phyloP scores from a whole-genome alignment of 2,888 invertebrate species.

The Shargacucullia verbasci region DNA sequence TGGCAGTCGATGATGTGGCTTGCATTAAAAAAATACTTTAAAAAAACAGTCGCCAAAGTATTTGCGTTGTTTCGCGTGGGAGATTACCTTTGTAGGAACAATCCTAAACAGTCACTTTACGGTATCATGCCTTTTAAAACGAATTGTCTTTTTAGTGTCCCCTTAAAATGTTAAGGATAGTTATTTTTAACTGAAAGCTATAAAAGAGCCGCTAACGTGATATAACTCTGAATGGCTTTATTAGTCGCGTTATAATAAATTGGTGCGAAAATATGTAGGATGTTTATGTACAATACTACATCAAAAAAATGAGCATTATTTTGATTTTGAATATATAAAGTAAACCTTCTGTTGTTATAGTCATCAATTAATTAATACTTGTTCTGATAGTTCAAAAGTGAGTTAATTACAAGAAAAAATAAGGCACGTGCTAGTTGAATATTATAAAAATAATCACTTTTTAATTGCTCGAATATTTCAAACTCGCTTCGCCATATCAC shows the following conservation, averaged over 20 bases:
- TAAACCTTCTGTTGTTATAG: no score
- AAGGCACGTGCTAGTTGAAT: no score
- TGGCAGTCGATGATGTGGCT: slow-evolving; percentile 12
- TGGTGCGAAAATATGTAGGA: slow-evolving; percentile 2
- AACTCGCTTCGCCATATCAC: no score
- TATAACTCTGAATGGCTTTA: slow-evolving; percentile 8
- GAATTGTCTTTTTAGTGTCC: slow-evolving; percentile 42
- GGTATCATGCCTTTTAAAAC: slow-evolving; percentile 53
- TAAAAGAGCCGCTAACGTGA: slow-evolving; percentile 21
- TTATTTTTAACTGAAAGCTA: slow-evolving; percentile 22
- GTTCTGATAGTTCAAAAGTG: no score
- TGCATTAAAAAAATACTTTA: slow-evolving; percentile 10
- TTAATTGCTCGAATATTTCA: no score
- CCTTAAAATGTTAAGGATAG: slow-evolving; percentile 8
- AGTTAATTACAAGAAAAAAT: no score
- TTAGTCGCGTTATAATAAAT: slow-evolving; percentile 6
- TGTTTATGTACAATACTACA: no score
- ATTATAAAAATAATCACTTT: no score
- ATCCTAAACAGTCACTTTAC: slow-evolving; percentile 55
- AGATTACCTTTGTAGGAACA: slow-evolving; percentile 33
- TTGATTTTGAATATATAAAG: no score
- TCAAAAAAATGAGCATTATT: no score
- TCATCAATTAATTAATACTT: no score
- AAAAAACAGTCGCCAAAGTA: slow-evolving; percentile 14
- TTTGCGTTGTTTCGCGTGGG: slow-evolving; percentile 36